Percentiles rank a stretch among this genome's conserved stretches.
phyloP scores from a whole-genome alignment of 2,888 invertebrate species.

The Brenthis ino region DNA sequence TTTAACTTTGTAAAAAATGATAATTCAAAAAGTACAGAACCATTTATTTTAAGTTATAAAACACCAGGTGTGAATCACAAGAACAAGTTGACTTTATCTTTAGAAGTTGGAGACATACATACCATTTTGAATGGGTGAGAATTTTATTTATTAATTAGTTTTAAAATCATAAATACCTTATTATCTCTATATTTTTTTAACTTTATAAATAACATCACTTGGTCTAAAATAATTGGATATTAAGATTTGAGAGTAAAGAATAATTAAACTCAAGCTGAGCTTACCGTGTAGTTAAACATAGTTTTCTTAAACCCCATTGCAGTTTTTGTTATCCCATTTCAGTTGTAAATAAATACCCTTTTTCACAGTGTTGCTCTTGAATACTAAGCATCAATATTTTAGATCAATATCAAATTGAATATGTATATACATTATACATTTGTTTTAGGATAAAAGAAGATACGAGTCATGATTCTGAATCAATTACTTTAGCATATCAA shows the following conservation, averaged over 20 bases:
- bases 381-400: no score
- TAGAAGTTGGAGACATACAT: slow-evolving; percentile 66
- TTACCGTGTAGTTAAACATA: no score
- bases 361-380: no score
- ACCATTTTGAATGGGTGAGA: slow-evolving; percentile 69
- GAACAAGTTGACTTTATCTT: slow-evolving; percentile 59
- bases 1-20: slow-evolving; percentile 65
- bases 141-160: background rate
- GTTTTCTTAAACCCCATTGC: no score
- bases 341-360: no score
- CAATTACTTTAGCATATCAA: slow-evolving; percentile 59
- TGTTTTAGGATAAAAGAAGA: slow-evolving; percentile 59
- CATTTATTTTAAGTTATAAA: slow-evolving; percentile 59
- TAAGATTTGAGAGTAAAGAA: no score
- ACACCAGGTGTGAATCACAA: slow-evolving; percentile 60
- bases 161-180: no score
- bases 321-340: no score
- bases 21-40: slow-evolving; percentile 58
- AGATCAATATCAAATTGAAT: background rate
- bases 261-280: no score
- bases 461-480: slow-evolving; percentile 51
- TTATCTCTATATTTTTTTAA: no score
- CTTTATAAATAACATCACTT: no score
- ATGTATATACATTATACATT: background rate
- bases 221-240: no score